These are phyloP conservation scores for Hylomyscus alleni DNA, from an alignment of 2,797 vertebrate genomes.

Conservation along the genomic window DNA sequence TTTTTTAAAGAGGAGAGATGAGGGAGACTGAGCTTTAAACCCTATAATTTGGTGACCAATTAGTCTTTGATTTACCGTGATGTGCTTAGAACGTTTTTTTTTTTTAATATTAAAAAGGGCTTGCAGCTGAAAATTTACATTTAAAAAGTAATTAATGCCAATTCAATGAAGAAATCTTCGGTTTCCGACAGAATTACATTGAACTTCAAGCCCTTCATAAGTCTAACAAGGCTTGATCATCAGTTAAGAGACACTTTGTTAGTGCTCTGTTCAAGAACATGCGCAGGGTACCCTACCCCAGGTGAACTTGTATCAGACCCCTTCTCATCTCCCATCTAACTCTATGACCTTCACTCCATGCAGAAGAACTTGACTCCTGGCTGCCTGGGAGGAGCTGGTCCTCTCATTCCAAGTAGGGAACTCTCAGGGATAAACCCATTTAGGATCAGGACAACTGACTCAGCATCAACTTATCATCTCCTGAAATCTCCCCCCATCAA, in stretches of 20 bases:
- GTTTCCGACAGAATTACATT: conserved; percentile 84
- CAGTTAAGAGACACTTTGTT: neutral
- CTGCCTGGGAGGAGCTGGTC: neutral
- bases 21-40: conserved; percentile 82
- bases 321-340: neutral
- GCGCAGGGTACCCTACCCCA: neutral
- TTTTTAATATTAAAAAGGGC: conserved; percentile 84
- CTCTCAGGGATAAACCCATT: neutral
- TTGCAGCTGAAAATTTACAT: conserved; percentile 90
- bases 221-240: neutral
- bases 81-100: conserved; percentile 70
- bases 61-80: conserved; percentile 89
- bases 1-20: neutral
- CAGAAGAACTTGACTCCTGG: neutral
- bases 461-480: neutral
- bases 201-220: conserved; percentile 75
- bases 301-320: neutral
- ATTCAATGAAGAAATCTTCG: conserved; percentile 86
- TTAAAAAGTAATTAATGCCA: conserved; percentile 89
- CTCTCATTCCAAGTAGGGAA: neutral
- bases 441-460: neutral
- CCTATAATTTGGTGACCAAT: conserved; percentile 90
- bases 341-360: neutral
- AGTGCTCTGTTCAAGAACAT: neutral
- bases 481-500: neutral